Conservation (phyloP, 2,113 vertebrate species). For the Mesembrinibis cayennensis region DNA sequence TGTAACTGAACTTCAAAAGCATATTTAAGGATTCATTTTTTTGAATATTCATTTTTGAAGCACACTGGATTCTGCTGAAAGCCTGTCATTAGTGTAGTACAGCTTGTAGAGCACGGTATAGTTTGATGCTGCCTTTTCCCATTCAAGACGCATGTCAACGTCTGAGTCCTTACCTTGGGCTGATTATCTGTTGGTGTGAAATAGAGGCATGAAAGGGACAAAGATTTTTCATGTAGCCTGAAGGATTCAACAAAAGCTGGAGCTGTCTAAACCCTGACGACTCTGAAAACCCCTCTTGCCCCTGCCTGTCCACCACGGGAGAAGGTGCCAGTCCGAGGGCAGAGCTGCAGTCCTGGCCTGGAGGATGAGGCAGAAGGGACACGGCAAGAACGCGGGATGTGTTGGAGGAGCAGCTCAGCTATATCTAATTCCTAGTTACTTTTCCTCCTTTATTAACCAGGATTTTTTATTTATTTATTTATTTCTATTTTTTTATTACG, state of each 20-base stretch:
- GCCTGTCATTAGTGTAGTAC: not conserved
- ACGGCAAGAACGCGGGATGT: accelerated
- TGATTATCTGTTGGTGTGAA: not conserved
- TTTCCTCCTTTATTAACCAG: not conserved
- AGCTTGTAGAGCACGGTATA: not conserved
- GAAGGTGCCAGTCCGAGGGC: not conserved
- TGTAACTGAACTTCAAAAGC: not conserved
- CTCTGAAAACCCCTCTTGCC: not conserved
- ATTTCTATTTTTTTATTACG: not conserved
- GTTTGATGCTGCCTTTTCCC: not conserved
- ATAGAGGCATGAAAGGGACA: not conserved
- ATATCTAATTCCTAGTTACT: not conserved
- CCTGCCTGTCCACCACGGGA: not conserved
- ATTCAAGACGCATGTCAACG: not conserved
- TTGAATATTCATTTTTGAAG: not conserved
- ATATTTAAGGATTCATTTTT: not conserved
- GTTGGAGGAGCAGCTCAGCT: not conserved
- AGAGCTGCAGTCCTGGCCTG: not conserved
- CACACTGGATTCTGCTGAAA: not conserved
- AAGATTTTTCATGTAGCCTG: not conserved
- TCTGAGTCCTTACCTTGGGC: not conserved
- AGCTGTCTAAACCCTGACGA: not conserved
- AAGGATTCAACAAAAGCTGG: not conserved
- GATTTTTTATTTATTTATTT: not conserved
- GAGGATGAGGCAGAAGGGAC: not conserved